phyloP scores from a whole-genome alignment of 2,797 vertebrate genomes.

The Dipus sagitta region DNA sequence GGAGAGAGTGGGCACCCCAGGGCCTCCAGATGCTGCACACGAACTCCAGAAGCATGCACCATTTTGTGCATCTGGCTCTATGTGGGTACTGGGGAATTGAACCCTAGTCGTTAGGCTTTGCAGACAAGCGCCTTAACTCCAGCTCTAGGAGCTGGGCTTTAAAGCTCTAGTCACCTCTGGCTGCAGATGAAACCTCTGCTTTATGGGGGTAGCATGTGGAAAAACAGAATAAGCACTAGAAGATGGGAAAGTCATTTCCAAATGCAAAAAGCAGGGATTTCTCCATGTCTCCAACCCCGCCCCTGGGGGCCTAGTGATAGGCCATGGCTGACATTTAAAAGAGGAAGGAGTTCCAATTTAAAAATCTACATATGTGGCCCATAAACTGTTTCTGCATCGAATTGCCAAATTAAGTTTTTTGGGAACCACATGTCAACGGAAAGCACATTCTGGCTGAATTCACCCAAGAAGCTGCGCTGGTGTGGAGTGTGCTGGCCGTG shows the following conservation, averaged over 20 bases:
- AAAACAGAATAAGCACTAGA: not conserved
- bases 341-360: not conserved
- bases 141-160: not conserved
- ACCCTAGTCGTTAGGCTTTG: no score
- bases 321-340: not conserved
- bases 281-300: not conserved
- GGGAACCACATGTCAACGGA: not conserved
- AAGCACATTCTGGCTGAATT: not conserved
- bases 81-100: no score
- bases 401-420: slow-evolving; percentile 28
- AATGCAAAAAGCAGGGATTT: not conserved
- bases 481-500: not conserved
- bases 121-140: no score
- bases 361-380: not conserved
- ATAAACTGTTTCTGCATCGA: not conserved
- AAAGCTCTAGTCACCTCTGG: not conserved
- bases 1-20: no score
- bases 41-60: no score
- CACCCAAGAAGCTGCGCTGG: not conserved
- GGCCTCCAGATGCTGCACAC: no score
- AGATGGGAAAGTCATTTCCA: not conserved
- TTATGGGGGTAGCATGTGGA: no score
- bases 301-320: not conserved
- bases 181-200: not conserved
- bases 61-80: no score